These are phyloP conservation scores for Myiagra hebetior DNA, from an alignment of 2,113 vertebrate genomes.

Conservation along the genomic window DNA sequence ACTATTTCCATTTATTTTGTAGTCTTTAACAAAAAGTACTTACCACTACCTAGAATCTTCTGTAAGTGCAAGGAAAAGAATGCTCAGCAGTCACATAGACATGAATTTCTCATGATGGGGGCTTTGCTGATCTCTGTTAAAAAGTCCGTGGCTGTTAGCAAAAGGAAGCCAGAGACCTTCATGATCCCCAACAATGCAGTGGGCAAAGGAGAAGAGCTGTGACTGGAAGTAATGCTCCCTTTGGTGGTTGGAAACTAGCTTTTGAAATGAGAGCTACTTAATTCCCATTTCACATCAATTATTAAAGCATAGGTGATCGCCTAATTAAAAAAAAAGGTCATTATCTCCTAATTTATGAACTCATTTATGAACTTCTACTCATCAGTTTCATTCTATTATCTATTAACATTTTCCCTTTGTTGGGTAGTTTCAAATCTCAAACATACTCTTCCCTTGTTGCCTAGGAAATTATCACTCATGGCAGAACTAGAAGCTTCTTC, in stretches of 20 bases:
- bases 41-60: neutral
- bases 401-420: slow-evolving; percentile 37
- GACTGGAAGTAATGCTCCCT: neutral
- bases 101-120: neutral
- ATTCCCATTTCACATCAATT: slow-evolving; percentile 24
- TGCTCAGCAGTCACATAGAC: neutral
- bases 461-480: slow-evolving; percentile 59
- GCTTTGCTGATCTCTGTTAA: neutral
- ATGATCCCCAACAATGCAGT: neutral
- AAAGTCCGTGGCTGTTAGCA: neutral
- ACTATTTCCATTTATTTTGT: neutral
- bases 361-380: slow-evolving; percentile 13
- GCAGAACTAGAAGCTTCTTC: slow-evolving; percentile 33
- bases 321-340: slow-evolving; percentile 38
- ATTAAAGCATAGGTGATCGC: neutral
- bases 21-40: neutral
- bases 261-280: neutral
- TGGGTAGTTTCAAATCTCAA: slow-evolving; percentile 25
- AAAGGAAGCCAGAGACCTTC: neutral
- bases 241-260: neutral
- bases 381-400: neutral
- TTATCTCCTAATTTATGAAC: slow-evolving; percentile 35
- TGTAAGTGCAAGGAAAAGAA: neutral
- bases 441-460: slow-evolving; percentile 42
- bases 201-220: neutral